Evolutionary conservation across 1,140 invertebrate genomes (phyloP).

Genomic region (Trichonephila inaurata): DNA sequence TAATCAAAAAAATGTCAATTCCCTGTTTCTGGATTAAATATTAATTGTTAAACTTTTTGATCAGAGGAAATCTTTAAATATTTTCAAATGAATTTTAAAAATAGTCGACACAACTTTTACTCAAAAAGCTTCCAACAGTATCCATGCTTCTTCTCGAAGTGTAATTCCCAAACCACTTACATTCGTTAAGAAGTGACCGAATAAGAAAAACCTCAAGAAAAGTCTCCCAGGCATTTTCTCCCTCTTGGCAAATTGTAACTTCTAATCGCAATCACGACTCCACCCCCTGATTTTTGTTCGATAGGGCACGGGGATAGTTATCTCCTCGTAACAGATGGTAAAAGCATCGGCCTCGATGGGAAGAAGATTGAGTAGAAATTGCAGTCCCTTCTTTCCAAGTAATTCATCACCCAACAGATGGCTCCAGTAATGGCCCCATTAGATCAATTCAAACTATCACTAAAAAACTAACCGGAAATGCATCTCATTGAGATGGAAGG

Average conservation of each 20-base stretch:
- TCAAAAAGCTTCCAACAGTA: no score
- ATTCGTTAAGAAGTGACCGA: background rate
- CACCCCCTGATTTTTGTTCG: constrained; percentile 61
- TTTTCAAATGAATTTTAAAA: no score
- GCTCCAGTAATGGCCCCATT: constrained; percentile 49
- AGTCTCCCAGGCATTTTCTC: no score
- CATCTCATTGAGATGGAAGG: background rate
- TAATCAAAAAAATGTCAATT: no score
- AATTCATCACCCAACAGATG: constrained; percentile 63
- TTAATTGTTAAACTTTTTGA: no score
- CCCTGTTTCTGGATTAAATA: no score
- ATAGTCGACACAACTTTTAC: no score
- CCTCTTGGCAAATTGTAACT: constrained; percentile 17
- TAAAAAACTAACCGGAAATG: constrained; percentile 31
- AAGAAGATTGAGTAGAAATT: constrained; percentile 68
- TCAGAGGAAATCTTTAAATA: no score
- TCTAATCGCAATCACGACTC: constrained; percentile 41
- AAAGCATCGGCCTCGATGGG: constrained; percentile 41
- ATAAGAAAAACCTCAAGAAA: background rate
- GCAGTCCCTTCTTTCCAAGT: background rate
- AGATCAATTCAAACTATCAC: constrained; percentile 17
- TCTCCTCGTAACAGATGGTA: constrained; percentile 61
- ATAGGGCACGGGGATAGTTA: constrained; percentile 27
- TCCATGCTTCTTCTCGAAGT: no score
- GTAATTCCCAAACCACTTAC: no score